Evolutionary conservation across 1,140 invertebrate genomes (phyloP).

Genomic region (Drosophila sulfurigaster): DNA sequence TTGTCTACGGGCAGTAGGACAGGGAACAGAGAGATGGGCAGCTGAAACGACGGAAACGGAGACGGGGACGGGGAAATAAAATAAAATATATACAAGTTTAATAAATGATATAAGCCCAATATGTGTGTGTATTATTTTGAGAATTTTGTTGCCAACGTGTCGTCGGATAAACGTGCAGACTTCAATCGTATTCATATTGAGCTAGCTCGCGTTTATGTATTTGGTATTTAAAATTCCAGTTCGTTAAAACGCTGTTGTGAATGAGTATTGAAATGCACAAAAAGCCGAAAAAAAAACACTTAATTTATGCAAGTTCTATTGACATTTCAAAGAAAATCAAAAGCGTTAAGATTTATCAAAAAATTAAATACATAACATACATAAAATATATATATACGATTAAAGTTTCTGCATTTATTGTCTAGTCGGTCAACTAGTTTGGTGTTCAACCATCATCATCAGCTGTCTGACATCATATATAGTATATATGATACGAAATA

Average conservation of each 20-base stretch:
- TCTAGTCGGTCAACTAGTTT: constrained; percentile 19
- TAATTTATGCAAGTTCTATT: constrained; percentile 60
- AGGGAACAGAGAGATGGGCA: background rate
- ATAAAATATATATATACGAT: background rate
- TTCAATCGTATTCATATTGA: constrained; percentile 27
- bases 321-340: constrained; percentile 61
- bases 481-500: background rate
- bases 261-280: constrained; percentile 24
- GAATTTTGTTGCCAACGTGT: constrained; percentile 17
- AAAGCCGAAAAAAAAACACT: constrained; percentile 21
- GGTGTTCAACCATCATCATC: background rate
- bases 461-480: constrained; percentile 11
- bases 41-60: no score
- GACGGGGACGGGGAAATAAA: background rate
- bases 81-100: constrained; percentile 28
- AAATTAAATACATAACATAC: background rate
- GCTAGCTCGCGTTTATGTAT: constrained; percentile 1
- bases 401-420: constrained; percentile 24
- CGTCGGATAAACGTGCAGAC: constrained; percentile 26
- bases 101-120: constrained; percentile 38
- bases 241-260: constrained; percentile 35
- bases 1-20: constrained; percentile 2
- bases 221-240: constrained; percentile 45
- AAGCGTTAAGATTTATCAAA: constrained; percentile 33
- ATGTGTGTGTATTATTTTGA: constrained; percentile 22